Evolutionary conservation across 2,888 invertebrate species (phyloP), one percentile per base, ranked within the genome.

Genomic region (Eurois occulta): DNA sequence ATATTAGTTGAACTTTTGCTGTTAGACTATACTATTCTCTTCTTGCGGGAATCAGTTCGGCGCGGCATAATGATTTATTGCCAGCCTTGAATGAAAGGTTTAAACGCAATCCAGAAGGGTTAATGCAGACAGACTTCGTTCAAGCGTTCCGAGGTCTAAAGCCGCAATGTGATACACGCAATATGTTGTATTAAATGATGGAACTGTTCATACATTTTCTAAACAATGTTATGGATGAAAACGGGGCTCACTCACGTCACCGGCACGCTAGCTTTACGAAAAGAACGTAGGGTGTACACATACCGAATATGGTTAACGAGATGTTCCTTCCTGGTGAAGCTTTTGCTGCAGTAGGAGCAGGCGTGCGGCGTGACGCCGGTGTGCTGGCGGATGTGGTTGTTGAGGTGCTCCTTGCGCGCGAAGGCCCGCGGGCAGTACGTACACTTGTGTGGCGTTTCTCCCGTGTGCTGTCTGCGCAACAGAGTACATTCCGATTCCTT

Each of bases 351-450:
- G 93, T 97, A 98, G 90, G 98, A 97, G 94, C 98, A 98, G 87
- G 97, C 95, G 93, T 98, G 98, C 76, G 98, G 98, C 86, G 97
- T 97, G 95, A 97, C 97, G 76, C 98, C 97, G 67, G 97, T 97
- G 93, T 97, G 97, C 87, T 98, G 98, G 95, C 98, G 97, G 92
- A 98, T 97, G 97, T 98, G 98, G 96, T 98, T 98, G 97, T 98
- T 98, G 94, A 98, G 98, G 93, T 98, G 98, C 95, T 98, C 98
- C 97, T 98, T 98, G 92, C 98, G 97, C 89, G 98, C 98, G 96
- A 96, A 97, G 89, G 95, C 94, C 88, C 96, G 95, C 91, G 96
- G 93, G 90, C 97, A 96, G 92, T 85, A 95, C 96, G 98, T 97
- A 94, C 98, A 98, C 94, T 98, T 97, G 95, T 98, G 98, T 91